Percentiles rank a stretch among this genome's conserved stretches.
Evolutionary conservation across 2,797 vertebrate genomes (phyloP).

Genomic region (Australoheros facetus): DNA sequence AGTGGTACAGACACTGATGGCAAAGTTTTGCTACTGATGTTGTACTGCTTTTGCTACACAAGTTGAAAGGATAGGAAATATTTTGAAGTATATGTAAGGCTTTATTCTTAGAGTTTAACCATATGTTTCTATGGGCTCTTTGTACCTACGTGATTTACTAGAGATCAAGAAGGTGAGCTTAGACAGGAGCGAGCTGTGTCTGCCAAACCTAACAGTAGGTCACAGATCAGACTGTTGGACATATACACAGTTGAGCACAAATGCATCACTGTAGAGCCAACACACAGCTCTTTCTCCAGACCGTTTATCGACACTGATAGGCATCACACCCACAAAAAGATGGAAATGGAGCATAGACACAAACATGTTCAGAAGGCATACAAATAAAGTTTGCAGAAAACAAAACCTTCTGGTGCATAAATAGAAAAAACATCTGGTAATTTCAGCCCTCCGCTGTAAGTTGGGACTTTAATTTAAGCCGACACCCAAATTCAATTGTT

Average conservation of each 20-base stretch:
- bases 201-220: slow-evolving; percentile 50
- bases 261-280: slow-evolving; percentile 24
- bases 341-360: slow-evolving; percentile 21
- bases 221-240: slow-evolving; percentile 38
- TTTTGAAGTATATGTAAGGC: slow-evolving; percentile 15
- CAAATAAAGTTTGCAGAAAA: background rate
- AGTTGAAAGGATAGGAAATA: slow-evolving; percentile 19
- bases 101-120: slow-evolving; percentile 28
- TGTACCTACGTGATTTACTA: slow-evolving; percentile 52
- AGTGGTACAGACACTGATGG: background rate
- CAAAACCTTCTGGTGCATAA: background rate
- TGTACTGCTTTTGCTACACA: background rate
- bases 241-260: background rate
- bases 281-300: slow-evolving; percentile 33
- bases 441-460: slow-evolving; percentile 3
- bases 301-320: slow-evolving; percentile 37
- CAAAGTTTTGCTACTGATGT: background rate
- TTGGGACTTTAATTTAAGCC: background rate
- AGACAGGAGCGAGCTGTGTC: slow-evolving; percentile 57
- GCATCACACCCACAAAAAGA: slow-evolving; percentile 23
- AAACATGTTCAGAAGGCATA: slow-evolving; percentile 2
- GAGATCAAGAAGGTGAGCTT: slow-evolving; percentile 50
- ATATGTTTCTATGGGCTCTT: slow-evolving; percentile 53
- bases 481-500: slow-evolving; percentile 11
- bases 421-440: slow-evolving; percentile 17